Conservation (phyloP, 2,888 invertebrate genomes). For the Calephelis perditalis region DNA sequence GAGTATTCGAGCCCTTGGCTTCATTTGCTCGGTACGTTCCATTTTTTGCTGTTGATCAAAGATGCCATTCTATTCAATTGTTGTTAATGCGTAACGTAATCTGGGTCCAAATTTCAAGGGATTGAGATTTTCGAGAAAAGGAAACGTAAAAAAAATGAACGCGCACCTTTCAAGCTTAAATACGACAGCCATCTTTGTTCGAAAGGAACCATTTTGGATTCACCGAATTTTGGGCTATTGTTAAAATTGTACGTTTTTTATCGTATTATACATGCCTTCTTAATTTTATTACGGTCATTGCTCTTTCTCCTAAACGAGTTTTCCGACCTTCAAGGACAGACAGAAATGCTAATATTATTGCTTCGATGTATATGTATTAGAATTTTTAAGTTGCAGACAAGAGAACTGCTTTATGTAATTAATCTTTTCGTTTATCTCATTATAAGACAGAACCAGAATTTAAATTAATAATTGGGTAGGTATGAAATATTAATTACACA, state of each 20-base stretch:
- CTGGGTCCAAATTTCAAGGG: constrained; percentile 42
- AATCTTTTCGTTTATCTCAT: neutral
- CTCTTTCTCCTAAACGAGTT: constrained; percentile 38
- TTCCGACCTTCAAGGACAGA: constrained; percentile 51
- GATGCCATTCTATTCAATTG: constrained; percentile 6
- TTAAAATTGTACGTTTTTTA: constrained; percentile 4
- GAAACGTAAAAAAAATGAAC: constrained; percentile 1
- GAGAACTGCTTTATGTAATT: constrained; percentile 6
- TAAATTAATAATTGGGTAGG: neutral
- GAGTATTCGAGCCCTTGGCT: neutral
- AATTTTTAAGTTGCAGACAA: neutral
- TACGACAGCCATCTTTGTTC: neutral
- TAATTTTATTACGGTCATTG: constrained; percentile 29
- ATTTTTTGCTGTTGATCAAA: neutral
- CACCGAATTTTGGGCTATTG: constrained; percentile 1
- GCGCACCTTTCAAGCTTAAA: neutral
- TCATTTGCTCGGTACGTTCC: neutral
- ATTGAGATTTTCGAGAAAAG: constrained; percentile 39
- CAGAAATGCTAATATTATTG: constrained; percentile 36
- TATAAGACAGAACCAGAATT: neutral
- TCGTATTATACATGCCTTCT: constrained; percentile 17
- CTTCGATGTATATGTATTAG: constrained; percentile 4
- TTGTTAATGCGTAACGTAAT: constrained; percentile 44
- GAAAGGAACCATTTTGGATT: constrained; percentile 3
- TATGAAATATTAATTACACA: neutral